Evolutionary conservation across 2,888 invertebrate species (phyloP), one percentile per base, ranked within the genome.

Genomic region (Amitus sp.): DNA sequence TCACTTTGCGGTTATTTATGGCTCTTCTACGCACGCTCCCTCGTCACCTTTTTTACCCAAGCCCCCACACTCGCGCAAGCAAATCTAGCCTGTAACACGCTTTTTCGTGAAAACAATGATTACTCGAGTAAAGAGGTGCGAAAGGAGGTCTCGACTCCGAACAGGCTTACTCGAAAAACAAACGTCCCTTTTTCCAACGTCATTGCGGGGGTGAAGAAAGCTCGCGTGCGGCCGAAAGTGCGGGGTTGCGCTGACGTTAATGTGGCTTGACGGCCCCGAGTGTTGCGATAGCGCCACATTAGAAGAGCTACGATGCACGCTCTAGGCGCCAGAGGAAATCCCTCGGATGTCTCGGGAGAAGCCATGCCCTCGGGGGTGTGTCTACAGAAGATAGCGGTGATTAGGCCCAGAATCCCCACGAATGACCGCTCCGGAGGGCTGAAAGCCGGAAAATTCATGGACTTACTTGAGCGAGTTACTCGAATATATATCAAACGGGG

Each of bases 401-500:
- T 79, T 78, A 77, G 77, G 72, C 72, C 70, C 65, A 71, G 70
- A 74, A 72, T 73, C 68, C 68, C 71, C 71, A 58, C 64, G 56
- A 66, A 67, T 66, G 68, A 67, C 67, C 67, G 62, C 47, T 64
- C 51, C 39, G 63, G 57, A 39, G 67, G 68, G 62, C 61, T 19
- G 61, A 55, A 61, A 66, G 66, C 71, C 73, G 77, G 77, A 73
- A 80, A 80, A 79, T 80, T 79, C 80, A 76, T 79, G 72, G 77
- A 77, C 73, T 77, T 75, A 73, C 77, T 76, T 73, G 66, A 72
- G 73, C 72, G 33, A 73, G 72, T 74, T 72, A 68, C 74, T 74
- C 74, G 73, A 74, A 76, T 74, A 75, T 74, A 75, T 74, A n/a
- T n/a, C n/a, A 73, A 73, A 70, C 69, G 66, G 70, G 72, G 66